These are phyloP conservation scores for Neosalanx taihuensis DNA, from an alignment of 2,797 vertebrate species.

Conservation along the genomic window DNA sequence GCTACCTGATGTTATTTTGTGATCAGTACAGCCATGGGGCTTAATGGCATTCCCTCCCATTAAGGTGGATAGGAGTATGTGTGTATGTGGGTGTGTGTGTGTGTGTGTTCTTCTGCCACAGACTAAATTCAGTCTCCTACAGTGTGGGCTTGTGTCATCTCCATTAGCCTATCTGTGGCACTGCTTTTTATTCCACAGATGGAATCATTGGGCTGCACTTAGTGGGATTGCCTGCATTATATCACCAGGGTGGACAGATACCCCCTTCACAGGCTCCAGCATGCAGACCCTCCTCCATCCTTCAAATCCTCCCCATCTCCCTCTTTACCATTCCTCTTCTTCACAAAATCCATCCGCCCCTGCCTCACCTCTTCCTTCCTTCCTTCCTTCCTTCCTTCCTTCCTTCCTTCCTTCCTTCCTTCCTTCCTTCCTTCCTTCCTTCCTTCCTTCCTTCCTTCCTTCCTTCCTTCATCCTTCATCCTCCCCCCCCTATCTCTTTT, in stretches of 20 bases:
- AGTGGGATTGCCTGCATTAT: slow-evolving; percentile 49
- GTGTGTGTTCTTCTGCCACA: not conserved
- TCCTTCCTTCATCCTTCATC: not conserved
- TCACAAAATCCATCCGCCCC: not conserved
- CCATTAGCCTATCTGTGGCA: slow-evolving; percentile 35
- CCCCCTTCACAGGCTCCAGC: not conserved
- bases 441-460: not conserved
- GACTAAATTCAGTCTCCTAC: not conserved
- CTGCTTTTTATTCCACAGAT: slow-evolving; percentile 45
- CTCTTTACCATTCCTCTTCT: not conserved
- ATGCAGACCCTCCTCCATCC: not conserved
- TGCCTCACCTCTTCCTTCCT: not conserved
- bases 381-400: not conserved
- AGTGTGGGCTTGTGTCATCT: slow-evolving; percentile 26
- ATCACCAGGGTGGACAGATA: slow-evolving; percentile 26
- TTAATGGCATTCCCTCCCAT: slow-evolving; percentile 5
- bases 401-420: not conserved
- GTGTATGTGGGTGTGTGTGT: slow-evolving; percentile 5
- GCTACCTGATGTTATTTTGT: not conserved
- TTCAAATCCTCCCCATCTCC: not conserved
- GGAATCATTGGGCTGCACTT: slow-evolving; percentile 48
- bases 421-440: not conserved
- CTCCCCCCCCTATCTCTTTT: not conserved
- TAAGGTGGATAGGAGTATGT: not conserved
- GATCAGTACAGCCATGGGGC: not conserved